A percentile compares a stretch with the other conserved stretches of the same genome.
Evolutionary conservation across 2,888 invertebrate species (phyloP).

Genomic region (Caenorhabditis plicata): DNA sequence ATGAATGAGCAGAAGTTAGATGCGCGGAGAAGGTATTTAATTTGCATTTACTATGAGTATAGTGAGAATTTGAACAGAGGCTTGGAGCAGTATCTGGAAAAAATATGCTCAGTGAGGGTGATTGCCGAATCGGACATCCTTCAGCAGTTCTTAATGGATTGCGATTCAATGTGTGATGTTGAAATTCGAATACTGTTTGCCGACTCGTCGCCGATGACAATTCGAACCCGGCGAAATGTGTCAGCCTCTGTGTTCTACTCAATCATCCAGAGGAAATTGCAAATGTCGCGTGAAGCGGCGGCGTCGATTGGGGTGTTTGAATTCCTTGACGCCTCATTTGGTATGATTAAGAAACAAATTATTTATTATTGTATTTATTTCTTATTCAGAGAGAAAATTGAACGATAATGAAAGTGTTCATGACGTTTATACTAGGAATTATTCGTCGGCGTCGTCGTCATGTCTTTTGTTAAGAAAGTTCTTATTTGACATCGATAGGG

Average conservation of each 20-base stretch:
- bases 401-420: constrained; percentile 92
- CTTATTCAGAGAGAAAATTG: constrained; percentile 85
- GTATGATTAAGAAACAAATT: constrained; percentile 73
- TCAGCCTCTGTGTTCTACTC: constrained; percentile 40
- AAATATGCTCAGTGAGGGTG: constrained; percentile 94
- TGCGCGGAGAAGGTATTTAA: constrained; percentile 75
- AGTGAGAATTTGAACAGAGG: constrained; percentile 69
- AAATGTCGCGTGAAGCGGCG: constrained; percentile 78
- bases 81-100: constrained; percentile 94
- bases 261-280: constrained; percentile 32
- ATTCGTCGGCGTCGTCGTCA: constrained; percentile 92
- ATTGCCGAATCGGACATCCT: constrained; percentile 95
- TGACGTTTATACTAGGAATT: constrained; percentile 96
- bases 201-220: constrained; percentile 73
- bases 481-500: constrained; percentile 66
- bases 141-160: constrained; percentile 71
- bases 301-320: constrained; percentile 94
- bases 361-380: no score
- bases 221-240: constrained; percentile 68
- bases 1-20: constrained; percentile 96
- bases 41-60: neutral
- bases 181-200: constrained; percentile 80
- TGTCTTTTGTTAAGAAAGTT: constrained; percentile 77
- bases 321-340: constrained; percentile 94
- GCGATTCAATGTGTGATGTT: constrained; percentile 67